Percentiles rank a stretch among this genome's conserved stretches.
phyloP scores from a whole-genome alignment of 2,797 vertebrate genomes.

The Lepilemur ruficaudatus region DNA sequence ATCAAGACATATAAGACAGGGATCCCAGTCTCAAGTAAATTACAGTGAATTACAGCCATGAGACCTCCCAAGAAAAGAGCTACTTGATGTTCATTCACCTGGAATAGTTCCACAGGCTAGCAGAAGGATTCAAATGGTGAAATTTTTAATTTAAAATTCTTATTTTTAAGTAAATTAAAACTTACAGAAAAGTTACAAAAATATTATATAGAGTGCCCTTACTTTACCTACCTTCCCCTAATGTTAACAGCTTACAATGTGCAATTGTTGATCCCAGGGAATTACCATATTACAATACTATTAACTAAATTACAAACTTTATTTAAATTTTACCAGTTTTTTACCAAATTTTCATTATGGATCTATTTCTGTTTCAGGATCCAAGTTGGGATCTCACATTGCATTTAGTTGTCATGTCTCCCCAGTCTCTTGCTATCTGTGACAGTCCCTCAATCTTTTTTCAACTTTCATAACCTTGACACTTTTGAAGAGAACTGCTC shows the following conservation, averaged over 20 bases:
- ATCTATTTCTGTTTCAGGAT: background rate
- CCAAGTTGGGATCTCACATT: background rate
- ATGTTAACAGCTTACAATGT: background rate
- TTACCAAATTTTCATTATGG: background rate
- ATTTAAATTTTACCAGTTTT: background rate
- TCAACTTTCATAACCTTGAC: background rate
- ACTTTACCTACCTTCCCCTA: background rate
- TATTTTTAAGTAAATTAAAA: constrained; percentile 22
- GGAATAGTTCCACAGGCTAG: background rate
- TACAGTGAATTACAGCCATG: background rate
- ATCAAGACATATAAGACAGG: background rate
- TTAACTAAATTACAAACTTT: background rate
- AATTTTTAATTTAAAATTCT: background rate
- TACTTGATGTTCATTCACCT: background rate
- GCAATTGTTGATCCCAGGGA: background rate
- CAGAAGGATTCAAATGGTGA: background rate
- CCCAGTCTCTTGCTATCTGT: background rate
- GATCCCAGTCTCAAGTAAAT: background rate
- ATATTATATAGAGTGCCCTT: background rate
- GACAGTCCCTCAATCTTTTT: background rate
- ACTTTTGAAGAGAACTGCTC: background rate
- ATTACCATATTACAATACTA: background rate
- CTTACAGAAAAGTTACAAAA: background rate
- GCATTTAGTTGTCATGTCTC: background rate
- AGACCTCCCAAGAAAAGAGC: background rate